A percentile compares a stretch with the other conserved stretches of the same genome.
These are phyloP conservation scores for Saccopteryx bilineata DNA, from an alignment of 2,113 vertebrate genomes.

Conservation along the genomic window DNA sequence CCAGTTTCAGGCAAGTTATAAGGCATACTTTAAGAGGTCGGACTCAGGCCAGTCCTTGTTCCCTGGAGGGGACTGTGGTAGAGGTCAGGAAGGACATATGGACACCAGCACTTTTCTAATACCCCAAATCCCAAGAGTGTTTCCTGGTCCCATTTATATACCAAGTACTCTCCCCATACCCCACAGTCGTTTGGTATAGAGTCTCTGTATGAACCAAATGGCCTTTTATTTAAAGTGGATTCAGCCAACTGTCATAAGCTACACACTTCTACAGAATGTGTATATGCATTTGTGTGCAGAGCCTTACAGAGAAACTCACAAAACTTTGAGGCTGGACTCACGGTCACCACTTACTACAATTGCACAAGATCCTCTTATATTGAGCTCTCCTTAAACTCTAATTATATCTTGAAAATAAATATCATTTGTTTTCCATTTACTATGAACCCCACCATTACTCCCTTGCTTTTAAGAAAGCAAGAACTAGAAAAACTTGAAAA, in stretches of 20 bases:
- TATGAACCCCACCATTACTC: not conserved
- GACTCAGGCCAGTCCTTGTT: slow-evolving; percentile 28
- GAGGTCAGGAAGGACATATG: not conserved
- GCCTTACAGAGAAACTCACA: slow-evolving; percentile 13
- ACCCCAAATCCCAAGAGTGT: not conserved
- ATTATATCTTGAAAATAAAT: slow-evolving; percentile 31
- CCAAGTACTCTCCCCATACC: not conserved
- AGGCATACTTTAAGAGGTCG: slow-evolving; percentile 17
- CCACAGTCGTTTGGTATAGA: not conserved
- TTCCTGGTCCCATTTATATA: slow-evolving; percentile 11
- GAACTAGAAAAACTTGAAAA: slow-evolving; percentile 69
- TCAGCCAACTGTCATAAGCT: not conserved
- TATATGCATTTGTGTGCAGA: not conserved
- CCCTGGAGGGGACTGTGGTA: not conserved
- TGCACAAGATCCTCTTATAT: not conserved
- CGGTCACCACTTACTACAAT: not conserved
- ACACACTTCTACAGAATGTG: not conserved
- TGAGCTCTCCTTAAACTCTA: slow-evolving; percentile 31
- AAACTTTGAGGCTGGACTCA: not conserved
- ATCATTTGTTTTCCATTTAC: not conserved
- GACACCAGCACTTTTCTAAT: slow-evolving; percentile 2
- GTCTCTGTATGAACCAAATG: not conserved
- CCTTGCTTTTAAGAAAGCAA: not conserved
- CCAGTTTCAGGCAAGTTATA: slow-evolving; percentile 37
- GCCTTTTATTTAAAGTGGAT: not conserved